These are phyloP conservation scores for Ctenopoma kingsleyae DNA, from an alignment of 2,797 vertebrate genomes.

Conservation along the genomic window DNA sequence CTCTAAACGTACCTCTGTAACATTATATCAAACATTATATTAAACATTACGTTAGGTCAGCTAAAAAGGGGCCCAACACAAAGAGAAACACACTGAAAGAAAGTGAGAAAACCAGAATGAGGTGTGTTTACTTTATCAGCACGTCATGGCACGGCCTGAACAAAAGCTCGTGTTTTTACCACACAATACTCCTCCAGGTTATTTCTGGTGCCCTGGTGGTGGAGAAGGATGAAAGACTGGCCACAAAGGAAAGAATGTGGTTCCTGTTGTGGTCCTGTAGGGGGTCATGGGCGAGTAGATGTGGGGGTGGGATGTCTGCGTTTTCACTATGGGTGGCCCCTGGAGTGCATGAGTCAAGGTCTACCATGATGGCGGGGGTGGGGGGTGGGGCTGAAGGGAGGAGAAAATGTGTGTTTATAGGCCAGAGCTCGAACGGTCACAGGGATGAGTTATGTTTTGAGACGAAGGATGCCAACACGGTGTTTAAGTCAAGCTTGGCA, in stretches of 20 bases:
- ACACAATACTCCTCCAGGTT: constrained; percentile 71
- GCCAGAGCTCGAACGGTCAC: constrained; percentile 56
- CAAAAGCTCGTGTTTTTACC: constrained; percentile 58
- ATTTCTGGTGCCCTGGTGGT: constrained; percentile 66
- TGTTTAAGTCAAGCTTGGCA: constrained; percentile 15
- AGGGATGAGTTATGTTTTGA: constrained; percentile 46
- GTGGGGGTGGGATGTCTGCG: constrained; percentile 76
- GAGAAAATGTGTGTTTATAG: constrained; percentile 59
- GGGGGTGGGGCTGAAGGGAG: background rate
- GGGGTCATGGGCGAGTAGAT: constrained; percentile 71
- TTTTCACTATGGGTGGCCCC: constrained; percentile 78
- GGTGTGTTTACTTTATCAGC: constrained; percentile 57
- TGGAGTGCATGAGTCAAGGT: constrained; percentile 74
- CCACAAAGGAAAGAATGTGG: constrained; percentile 83
- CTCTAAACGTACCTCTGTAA: too few species aligned
- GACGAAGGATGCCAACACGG: constrained; percentile 50
- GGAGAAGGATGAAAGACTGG: constrained; percentile 74
- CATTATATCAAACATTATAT: constrained; percentile 2
- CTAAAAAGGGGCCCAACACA: background rate
- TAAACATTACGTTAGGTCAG: constrained; percentile 22
- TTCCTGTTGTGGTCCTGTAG: constrained; percentile 80
- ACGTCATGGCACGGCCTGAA: constrained; percentile 24
- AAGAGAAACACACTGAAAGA: constrained; percentile 15
- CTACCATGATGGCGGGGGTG: constrained; percentile 57
- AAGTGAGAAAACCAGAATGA: constrained; percentile 5